phyloP scores from a whole-genome alignment of 2,113 vertebrate species.

The Ploceus nigricollis region DNA sequence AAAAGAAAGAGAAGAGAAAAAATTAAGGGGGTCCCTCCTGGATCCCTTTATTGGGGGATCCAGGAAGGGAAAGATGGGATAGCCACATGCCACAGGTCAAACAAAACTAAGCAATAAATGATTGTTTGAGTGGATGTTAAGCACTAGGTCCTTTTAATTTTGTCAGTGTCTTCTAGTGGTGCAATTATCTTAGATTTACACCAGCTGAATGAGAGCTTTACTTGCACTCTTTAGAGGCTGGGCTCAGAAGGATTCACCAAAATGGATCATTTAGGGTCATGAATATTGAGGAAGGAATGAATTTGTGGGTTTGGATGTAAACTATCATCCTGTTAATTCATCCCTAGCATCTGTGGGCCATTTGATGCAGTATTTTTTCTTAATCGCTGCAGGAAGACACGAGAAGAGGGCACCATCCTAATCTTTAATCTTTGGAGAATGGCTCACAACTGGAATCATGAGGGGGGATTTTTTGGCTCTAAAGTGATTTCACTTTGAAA shows the following conservation, averaged over 20 bases:
- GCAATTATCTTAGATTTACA: background rate
- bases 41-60: background rate
- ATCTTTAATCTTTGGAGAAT: background rate
- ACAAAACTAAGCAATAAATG: background rate
- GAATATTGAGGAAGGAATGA: background rate
- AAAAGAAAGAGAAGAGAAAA: background rate
- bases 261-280: background rate
- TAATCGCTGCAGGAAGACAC: background rate
- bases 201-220: background rate
- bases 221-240: background rate
- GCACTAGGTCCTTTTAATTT: background rate
- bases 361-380: background rate
- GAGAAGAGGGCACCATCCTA: background rate
- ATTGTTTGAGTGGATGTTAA: background rate
- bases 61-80: background rate
- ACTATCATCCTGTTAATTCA: background rate
- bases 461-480: background rate
- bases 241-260: background rate
- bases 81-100: background rate
- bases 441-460: background rate
- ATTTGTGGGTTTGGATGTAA: background rate
- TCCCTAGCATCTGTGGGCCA: background rate
- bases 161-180: background rate
- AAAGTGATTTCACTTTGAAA: background rate
- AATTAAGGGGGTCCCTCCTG: background rate